Conservation (phyloP, 1,140 invertebrate genomes). For the Aphaenogaster ashmeadi region DNA sequence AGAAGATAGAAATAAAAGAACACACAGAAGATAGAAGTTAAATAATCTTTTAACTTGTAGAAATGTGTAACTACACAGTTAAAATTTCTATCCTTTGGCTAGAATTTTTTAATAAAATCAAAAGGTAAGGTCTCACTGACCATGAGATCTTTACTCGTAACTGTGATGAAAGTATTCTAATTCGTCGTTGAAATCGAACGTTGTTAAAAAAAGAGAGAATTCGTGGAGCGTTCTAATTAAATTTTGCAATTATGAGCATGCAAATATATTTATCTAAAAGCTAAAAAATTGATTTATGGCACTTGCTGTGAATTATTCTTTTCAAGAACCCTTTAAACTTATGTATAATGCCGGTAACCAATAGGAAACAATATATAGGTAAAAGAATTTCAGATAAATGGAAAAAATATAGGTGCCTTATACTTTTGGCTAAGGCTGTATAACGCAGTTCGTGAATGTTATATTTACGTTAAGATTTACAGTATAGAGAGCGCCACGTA, state of each 20-base stretch:
- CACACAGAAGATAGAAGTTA: not conserved
- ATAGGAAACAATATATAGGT: too few species aligned
- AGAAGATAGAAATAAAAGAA: not conserved
- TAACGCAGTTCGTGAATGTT: slow-evolving; percentile 7
- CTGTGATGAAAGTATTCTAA: not conserved
- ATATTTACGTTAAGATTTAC: not conserved
- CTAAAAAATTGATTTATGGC: too few species aligned
- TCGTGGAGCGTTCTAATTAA: not conserved
- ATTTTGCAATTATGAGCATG: not conserved
- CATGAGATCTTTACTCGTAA: too few species aligned
- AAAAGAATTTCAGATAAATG: too few species aligned
- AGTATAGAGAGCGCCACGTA: slow-evolving; percentile 55
- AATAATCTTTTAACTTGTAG: not conserved
- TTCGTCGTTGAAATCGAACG: not conserved
- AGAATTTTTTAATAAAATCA: not conserved
- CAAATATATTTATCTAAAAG: not conserved
- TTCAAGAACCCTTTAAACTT: too few species aligned
- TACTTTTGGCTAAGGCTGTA: too few species aligned
- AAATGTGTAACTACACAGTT: not conserved
- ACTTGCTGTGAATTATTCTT: too few species aligned
- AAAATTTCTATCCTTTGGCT: not conserved
- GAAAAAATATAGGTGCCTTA: too few species aligned
- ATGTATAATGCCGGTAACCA: too few species aligned
- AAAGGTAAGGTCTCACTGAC: too few species aligned
- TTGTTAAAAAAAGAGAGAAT: not conserved